phyloP scores from a whole-genome alignment of 2,888 invertebrate species.

The Amiota minor region DNA sequence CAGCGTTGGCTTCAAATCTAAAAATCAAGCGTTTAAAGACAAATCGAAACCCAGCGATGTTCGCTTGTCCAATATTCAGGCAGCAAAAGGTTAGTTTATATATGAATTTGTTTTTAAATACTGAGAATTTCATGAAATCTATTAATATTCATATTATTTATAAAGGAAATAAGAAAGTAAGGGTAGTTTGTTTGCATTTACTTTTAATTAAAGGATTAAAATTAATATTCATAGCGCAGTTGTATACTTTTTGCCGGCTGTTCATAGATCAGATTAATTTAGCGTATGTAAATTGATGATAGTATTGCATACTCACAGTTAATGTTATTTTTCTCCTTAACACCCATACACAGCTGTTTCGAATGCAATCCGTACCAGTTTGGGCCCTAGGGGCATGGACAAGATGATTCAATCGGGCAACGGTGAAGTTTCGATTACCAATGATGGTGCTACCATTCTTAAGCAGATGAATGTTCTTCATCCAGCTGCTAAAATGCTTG shows the following conservation, averaged over 20 bases:
- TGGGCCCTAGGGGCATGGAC: conserved; percentile 99
- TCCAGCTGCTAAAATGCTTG: conserved; percentile 99
- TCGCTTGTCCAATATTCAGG: conserved; percentile 94
- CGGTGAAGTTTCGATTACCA: conserved; percentile 99
- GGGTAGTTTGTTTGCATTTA: background rate
- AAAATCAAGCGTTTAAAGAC: conserved; percentile 84
- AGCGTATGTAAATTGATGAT: conserved; percentile 4
- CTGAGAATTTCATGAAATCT: conserved; percentile 16
- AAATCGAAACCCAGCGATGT: conserved; percentile 96
- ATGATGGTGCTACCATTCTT: conserved; percentile 99
- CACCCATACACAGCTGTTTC: conserved; percentile 87
- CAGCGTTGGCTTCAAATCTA: conserved; percentile 63
- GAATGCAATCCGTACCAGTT: conserved; percentile 98
- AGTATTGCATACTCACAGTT: conserved; percentile 1
- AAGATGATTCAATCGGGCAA: conserved; percentile 99
- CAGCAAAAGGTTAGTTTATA: conserved; percentile 89
- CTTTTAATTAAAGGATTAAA: conserved; percentile 17
- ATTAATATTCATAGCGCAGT: conserved; percentile 46
- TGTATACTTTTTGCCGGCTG: conserved; percentile 43
- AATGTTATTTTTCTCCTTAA: conserved; percentile 30
- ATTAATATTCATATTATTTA: conserved; percentile 3
- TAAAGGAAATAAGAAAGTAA: background rate
- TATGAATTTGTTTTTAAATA: conserved; percentile 18
- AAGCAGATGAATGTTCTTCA: conserved; percentile 99
- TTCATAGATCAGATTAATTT: background rate